Conservation (phyloP, 2,888 invertebrate species). For the Smittia aterrima region DNA sequence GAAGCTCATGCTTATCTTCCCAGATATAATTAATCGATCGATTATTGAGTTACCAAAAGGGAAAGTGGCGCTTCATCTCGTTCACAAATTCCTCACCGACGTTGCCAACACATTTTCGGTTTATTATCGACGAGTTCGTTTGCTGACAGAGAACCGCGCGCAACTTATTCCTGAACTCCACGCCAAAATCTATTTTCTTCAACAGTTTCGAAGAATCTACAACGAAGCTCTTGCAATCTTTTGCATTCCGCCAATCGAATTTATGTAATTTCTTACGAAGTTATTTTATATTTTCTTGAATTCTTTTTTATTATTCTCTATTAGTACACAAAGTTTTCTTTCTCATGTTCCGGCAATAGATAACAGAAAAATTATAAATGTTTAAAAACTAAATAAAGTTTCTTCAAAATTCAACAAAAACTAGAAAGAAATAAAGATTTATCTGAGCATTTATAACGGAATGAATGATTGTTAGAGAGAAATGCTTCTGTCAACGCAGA, state of each 20-base stretch:
- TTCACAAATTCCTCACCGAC: conserved; percentile 64
- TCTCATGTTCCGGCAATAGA: neutral
- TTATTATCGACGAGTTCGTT: conserved; percentile 69
- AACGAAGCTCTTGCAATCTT: conserved; percentile 63
- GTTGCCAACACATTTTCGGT: conserved; percentile 67
- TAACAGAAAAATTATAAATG: neutral
- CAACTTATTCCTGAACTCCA: conserved; percentile 67
- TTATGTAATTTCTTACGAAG: conserved; percentile 58
- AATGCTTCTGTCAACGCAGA: neutral
- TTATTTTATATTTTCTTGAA: neutral
- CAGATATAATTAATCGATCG: conserved; percentile 60
- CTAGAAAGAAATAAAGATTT: neutral
- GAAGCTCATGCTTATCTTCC: conserved; percentile 67
- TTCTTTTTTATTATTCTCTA: neutral
- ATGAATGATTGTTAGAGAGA: neutral
- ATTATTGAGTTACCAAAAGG: conserved; percentile 56
- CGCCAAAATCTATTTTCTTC: conserved; percentile 69
- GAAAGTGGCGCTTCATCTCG: conserved; percentile 61
- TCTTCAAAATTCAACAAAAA: neutral
- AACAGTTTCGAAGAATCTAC: conserved; percentile 63
- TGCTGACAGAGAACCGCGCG: conserved; percentile 65
- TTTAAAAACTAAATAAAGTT: neutral
- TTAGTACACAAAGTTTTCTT: neutral
- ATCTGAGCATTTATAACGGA: neutral
- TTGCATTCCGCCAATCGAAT: conserved; percentile 65